These are phyloP conservation scores for Gryllus longicercus DNA, from an alignment of 2,888 invertebrate genomes.

Conservation along the genomic window DNA sequence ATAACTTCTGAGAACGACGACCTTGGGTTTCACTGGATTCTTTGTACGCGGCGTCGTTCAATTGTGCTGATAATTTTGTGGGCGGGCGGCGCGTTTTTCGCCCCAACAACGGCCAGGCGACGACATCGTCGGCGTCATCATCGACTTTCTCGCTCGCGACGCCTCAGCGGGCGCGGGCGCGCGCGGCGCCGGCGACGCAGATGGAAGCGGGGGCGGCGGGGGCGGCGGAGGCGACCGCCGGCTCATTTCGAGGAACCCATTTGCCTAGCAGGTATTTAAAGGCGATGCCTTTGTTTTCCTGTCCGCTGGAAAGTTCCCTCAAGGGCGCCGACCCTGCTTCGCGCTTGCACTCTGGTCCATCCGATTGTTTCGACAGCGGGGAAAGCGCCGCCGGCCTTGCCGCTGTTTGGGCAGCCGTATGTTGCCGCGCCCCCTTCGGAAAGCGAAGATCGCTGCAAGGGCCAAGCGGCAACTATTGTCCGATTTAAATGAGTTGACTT, in stretches of 20 bases:
- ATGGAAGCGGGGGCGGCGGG: not conserved
- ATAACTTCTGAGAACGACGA: conserved; percentile 8
- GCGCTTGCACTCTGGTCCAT: not conserved
- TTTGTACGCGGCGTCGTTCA: conserved; percentile 2
- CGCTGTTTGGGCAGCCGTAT: not conserved
- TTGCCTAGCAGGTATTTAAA: not conserved
- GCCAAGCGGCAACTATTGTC: no score
- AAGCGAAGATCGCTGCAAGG: not conserved
- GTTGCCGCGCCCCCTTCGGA: not conserved
- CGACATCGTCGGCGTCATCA: no score
- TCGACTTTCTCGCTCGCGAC: no score
- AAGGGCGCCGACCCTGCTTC: not conserved
- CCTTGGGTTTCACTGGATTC: conserved; percentile 1
- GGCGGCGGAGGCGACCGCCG: not conserved
- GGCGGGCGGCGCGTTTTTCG: conserved; percentile 17
- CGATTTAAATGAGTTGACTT: no score
- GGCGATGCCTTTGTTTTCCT: not conserved
- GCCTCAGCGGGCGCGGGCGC: no score
- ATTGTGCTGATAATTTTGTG: conserved; percentile 17
- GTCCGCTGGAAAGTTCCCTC: not conserved
- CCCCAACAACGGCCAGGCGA: not conserved
- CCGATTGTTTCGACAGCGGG: not conserved
- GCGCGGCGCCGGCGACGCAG: no score
- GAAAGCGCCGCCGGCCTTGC: not conserved
- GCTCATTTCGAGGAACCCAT: not conserved